Conservation (phyloP, 2,797 vertebrate species). For the Notolabrus celidotus region DNA sequence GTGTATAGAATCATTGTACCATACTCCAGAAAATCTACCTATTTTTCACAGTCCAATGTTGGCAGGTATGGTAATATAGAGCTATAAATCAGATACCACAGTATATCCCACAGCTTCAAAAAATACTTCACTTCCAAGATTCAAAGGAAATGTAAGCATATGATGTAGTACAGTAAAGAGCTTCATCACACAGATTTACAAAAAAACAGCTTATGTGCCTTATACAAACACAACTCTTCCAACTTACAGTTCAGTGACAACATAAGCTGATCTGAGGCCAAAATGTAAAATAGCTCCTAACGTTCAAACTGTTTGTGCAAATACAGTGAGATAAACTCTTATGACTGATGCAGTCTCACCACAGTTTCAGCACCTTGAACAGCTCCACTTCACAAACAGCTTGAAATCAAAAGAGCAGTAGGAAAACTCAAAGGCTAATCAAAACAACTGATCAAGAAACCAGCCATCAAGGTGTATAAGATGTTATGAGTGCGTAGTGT, state of each 20-base stretch:
- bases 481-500: not conserved
- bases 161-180: too few species aligned
- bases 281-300: not conserved
- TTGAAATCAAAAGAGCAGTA: not conserved
- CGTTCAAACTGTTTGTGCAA: not conserved
- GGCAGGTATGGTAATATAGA: too few species aligned
- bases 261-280: not conserved
- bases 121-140: not conserved
- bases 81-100: too few species aligned
- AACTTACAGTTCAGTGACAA: not conserved
- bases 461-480: not conserved
- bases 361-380: conserved; percentile 12
- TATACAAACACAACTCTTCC: not conserved
- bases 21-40: too few species aligned
- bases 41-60: too few species aligned
- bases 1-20: too few species aligned
- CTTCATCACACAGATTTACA: too few species aligned
- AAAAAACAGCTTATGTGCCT: too few species aligned
- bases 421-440: too few species aligned
- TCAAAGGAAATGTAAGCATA: not conserved
- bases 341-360: not conserved
- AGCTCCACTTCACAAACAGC: not conserved
- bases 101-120: too few species aligned
- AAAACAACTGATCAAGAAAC: not conserved
- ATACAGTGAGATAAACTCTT: not conserved